A percentile compares a stretch with the other conserved stretches of the same genome.
Evolutionary conservation across 1,140 invertebrate genomes (phyloP).

Genomic region (Mamestra configurata): DNA sequence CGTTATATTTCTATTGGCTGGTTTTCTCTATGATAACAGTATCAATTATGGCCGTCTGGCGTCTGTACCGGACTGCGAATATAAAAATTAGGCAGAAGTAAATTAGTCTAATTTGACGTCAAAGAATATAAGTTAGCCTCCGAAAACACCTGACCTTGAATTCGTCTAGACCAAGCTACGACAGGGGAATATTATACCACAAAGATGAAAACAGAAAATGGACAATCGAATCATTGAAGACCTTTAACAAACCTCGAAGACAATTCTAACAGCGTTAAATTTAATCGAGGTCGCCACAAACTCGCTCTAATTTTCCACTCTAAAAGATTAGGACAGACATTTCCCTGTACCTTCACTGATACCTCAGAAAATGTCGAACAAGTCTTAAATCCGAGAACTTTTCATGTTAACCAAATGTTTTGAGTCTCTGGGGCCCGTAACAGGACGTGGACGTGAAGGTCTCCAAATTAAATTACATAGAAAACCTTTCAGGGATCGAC

Average conservation of each 20-base stretch:
- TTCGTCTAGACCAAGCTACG: not conserved
- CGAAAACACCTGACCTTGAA: not conserved
- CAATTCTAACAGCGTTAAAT: constrained; percentile 6
- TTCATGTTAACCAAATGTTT: constrained; percentile 36
- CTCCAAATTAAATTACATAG: constrained; percentile 47
- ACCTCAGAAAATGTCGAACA: not conserved
- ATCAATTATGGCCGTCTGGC: not conserved
- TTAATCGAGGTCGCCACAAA: constrained; percentile 27
- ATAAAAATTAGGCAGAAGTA: not conserved
- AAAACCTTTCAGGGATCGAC: constrained; percentile 49
- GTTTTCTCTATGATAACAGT: not conserved
- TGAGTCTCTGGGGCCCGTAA: not conserved
- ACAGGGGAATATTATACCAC: not conserved
- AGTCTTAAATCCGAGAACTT: constrained; percentile 22
- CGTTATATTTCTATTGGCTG: not conserved
- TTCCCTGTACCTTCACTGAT: not conserved
- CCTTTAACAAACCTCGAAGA: not conserved
- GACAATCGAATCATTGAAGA: constrained; percentile 6
- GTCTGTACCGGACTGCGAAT: not conserved
- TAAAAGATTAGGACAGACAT: constrained; percentile 2
- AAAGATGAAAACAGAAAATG: not conserved
- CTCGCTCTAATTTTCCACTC: constrained; percentile 18
- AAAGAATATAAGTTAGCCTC: not conserved
- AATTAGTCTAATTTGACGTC: not conserved
- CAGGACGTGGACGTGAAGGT: constrained; percentile 1